Percentiles rank a stretch among this genome's conserved stretches.
Conservation (phyloP, 2,888 invertebrate genomes). For the Serrognathus titanus region DNA sequence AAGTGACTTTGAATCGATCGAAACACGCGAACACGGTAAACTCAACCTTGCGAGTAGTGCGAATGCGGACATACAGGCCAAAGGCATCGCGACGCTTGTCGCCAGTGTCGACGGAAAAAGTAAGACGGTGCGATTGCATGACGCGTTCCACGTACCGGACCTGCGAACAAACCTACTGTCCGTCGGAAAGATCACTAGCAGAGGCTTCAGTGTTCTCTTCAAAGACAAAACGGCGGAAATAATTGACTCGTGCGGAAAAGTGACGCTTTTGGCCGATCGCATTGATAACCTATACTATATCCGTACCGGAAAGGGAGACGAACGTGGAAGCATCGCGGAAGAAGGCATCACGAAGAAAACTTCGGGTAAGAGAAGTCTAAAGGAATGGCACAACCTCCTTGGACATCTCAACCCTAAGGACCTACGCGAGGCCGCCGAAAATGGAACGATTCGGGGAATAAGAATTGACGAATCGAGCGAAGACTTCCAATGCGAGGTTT, state of each 20-base stretch:
- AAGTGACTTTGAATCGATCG: neutral
- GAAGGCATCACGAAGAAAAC: no score
- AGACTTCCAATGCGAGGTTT: conserved; percentile 12
- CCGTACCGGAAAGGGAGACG: neutral
- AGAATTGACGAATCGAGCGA: neutral
- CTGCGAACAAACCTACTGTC: no score
- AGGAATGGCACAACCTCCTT: conserved; percentile 19
- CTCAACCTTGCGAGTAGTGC: conserved; percentile 5
- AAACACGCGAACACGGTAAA: neutral
- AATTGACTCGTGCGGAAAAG: no score
- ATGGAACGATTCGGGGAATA: conserved; percentile 1
- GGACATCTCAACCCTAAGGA: conserved; percentile 16
- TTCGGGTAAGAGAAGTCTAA: neutral
- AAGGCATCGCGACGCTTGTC: conserved; percentile 1
- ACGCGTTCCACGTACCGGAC: no score
- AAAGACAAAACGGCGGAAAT: no score
- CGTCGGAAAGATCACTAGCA: no score
- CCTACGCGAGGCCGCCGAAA: neutral
- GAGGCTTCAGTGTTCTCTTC: no score
- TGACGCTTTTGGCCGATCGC: neutral
- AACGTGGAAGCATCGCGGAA: neutral
- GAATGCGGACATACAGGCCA: neutral
- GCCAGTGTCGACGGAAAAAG: neutral
- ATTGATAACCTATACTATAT: neutral
- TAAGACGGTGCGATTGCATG: no score